Evolutionary conservation across 2,113 vertebrate species (phyloP).

Genomic region (Brachionichthys hirsutus): DNA sequence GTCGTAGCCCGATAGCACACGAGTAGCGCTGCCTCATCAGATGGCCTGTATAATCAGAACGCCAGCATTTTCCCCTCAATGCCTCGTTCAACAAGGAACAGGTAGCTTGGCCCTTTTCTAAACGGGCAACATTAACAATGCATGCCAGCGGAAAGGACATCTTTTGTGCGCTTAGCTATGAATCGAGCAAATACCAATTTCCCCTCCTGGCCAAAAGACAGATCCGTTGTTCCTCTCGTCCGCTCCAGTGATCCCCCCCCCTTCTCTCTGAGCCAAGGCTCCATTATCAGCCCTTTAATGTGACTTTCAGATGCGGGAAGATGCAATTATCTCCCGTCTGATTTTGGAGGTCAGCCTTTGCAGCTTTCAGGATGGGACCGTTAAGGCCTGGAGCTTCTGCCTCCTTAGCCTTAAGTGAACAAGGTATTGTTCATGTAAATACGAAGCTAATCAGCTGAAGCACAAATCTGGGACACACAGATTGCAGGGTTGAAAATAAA

Average conservation of each 20-base stretch:
- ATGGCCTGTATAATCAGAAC: constrained; percentile 23
- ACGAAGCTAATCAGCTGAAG: background rate
- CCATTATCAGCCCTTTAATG: constrained; percentile 56
- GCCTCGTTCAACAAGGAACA: constrained; percentile 26
- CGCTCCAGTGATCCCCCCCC: constrained; percentile 20
- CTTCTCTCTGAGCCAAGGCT: constrained; percentile 37
- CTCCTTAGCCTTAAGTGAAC: constrained; percentile 14
- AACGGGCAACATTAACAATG: constrained; percentile 50
- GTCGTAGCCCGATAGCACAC: constrained; percentile 13
- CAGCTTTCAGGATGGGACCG: constrained; percentile 18
- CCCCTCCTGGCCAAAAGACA: constrained; percentile 28
- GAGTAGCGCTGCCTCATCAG: constrained; percentile 33
- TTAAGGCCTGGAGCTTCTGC: constrained; percentile 13
- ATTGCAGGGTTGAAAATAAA: constrained; percentile 12
- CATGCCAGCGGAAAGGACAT: constrained; percentile 34
- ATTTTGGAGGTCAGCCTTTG: constrained; percentile 33
- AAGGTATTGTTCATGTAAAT: constrained; percentile 30
- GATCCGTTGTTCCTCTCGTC: constrained; percentile 39
- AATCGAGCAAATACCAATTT: constrained; percentile 41
- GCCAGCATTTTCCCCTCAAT: constrained; percentile 10
- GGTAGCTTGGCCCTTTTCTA: constrained; percentile 54
- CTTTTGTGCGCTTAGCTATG: constrained; percentile 47
- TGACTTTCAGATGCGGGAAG: constrained; percentile 50
- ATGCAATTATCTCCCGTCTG: constrained; percentile 54
- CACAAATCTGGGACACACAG: too few relatives aligned